These are phyloP conservation scores for Keiferia lycopersicella DNA, from an alignment of 2,888 invertebrate genomes.

Conservation along the genomic window DNA sequence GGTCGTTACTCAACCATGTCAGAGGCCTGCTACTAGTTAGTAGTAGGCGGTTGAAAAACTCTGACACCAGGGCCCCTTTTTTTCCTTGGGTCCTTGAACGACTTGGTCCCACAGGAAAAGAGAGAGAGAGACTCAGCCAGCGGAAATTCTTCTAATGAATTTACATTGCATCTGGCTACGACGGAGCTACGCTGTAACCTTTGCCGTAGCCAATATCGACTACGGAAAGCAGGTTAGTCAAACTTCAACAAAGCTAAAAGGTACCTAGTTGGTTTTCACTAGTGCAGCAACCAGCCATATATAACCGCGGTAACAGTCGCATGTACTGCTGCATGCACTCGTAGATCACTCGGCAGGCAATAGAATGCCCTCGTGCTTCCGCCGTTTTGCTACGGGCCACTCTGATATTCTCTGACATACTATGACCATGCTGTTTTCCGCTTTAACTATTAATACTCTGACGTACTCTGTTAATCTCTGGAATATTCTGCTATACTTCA, in stretches of 20 bases:
- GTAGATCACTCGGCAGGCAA: constrained; percentile 54
- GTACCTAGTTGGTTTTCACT: not conserved
- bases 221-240: not conserved
- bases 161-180: not conserved
- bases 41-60: too few species aligned
- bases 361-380: constrained; percentile 55
- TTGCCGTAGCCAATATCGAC: not conserved
- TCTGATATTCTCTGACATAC: not conserved
- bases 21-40: too few species aligned
- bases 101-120: too few species aligned
- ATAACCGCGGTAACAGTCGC: constrained; percentile 27
- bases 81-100: too few species aligned
- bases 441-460: constrained; percentile 14
- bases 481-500: too few species aligned
- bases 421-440: not conserved
- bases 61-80: too few species aligned
- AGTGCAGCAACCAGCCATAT: not conserved
- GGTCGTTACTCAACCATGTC: too few species aligned
- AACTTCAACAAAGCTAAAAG: not conserved
- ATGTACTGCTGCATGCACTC: constrained; percentile 41
- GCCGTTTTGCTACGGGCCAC: constrained; percentile 32
- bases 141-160: too few species aligned
- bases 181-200: not conserved
- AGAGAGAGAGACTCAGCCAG: too few species aligned
- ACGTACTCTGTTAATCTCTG: constrained; percentile 44